Evolutionary conservation across 2,797 vertebrate genomes (phyloP), one percentile per base, ranked within the genome.

Genomic region (Thunnus albacares): DNA sequence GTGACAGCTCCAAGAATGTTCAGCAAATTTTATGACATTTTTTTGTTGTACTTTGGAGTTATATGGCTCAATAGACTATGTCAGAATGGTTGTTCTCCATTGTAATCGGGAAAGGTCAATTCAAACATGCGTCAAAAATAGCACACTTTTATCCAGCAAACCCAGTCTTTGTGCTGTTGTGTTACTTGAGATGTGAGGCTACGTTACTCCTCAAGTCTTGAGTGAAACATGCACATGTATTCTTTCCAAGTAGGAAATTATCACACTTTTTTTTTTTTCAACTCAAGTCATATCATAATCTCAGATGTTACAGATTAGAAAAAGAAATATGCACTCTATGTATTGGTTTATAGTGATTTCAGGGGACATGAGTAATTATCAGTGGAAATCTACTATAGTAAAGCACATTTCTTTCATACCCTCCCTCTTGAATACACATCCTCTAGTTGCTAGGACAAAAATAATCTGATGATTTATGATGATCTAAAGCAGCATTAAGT

Each of bases 1-100:
- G 68, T 79, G 90, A 93, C 90, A 86, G 90, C 90, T 89, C 56
- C 51, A 89, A 79, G 94, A 95, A 94, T 95, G 94, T 94, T 86
- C 52, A 30, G 45, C 69, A 38, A 61, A 60, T 81, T 71, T 84
- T 5, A 30, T 41, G 33, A 45, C 2, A 20, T 74, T 84, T 82
- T 57, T 82, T 57, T 72, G 55, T 78, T 56, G 24, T 61, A 43
- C 13, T 43, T 26, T 14, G 28, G 53, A 61, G 41, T 41, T 47
- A 28, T 22, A 14, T 60, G 52, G 35, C 52, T 74, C 58, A 69
- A 41, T 28, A 38, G 57, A 26, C n/a, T 72, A 22, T 53, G 14
- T 41, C 30, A 51, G 49, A 80, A 77, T 38, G 51, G 7, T 26
- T 56, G 60, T 66, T 12, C 24, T 60, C 62, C 8, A 51, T 6